phyloP scores from a whole-genome alignment of 1,140 invertebrate genomes.

The Lepidurus apus region DNA sequence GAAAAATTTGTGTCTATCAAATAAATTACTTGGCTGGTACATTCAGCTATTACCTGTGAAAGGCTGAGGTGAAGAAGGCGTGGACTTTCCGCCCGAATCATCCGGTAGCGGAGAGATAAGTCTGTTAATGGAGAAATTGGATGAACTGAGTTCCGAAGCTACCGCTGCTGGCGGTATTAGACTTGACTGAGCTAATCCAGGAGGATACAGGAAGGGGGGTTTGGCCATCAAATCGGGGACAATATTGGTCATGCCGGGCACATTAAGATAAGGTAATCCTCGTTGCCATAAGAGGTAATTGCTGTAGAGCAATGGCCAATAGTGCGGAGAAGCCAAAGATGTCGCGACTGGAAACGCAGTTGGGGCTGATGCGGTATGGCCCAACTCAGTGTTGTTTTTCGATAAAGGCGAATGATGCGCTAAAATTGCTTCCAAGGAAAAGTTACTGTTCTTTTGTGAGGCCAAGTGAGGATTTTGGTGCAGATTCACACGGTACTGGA shows the following conservation, averaged over 20 bases:
- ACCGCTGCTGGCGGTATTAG: background rate
- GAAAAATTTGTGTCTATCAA: background rate
- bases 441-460: background rate
- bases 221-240: background rate
- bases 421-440: constrained; percentile 10
- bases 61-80: background rate
- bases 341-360: background rate
- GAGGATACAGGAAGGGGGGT: background rate
- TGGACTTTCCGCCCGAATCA: background rate
- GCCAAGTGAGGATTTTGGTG: background rate
- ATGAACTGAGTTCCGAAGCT: constrained; percentile 17
- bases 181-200: background rate
- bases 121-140: background rate
- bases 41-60: background rate
- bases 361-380: background rate
- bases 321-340: background rate
- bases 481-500: background rate
- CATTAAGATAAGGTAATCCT: constrained; percentile 19
- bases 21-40: background rate
- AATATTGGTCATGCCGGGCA: background rate
- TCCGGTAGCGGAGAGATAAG: background rate
- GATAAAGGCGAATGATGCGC: background rate
- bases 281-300: constrained; percentile 9
- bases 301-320: background rate
- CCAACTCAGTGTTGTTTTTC: background rate